Evolutionary conservation across 2,888 invertebrate genomes (phyloP).

Genomic region (Timema cristinae): DNA sequence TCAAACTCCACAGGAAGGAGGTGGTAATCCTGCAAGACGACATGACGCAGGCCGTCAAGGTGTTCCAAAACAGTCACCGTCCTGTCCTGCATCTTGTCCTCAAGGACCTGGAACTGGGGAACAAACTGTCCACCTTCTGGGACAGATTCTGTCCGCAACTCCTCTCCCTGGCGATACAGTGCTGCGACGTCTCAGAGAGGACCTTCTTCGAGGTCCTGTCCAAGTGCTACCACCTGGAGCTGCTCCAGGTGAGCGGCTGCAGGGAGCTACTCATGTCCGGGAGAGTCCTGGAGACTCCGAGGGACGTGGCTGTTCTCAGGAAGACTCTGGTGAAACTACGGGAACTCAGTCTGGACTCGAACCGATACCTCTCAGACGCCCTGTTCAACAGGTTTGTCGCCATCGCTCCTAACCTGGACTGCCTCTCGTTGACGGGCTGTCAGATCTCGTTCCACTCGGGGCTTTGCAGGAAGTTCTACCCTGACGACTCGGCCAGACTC

Average conservation of each 20-base stretch:
- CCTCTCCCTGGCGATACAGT: slow-evolving; percentile 52
- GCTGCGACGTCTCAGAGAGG: slow-evolving; percentile 61
- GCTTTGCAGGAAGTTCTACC: slow-evolving; percentile 64
- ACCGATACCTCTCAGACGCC: slow-evolving; percentile 72
- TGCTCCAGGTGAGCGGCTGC: slow-evolving; percentile 53
- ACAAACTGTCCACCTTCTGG: slow-evolving; percentile 53
- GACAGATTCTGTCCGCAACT: slow-evolving; percentile 55
- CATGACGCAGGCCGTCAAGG: slow-evolving; percentile 25
- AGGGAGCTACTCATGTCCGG: slow-evolving; percentile 72
- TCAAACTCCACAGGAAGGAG: slow-evolving; percentile 54
- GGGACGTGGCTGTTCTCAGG: slow-evolving; percentile 49
- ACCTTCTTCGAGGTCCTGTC: slow-evolving; percentile 57
- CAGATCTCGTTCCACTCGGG: slow-evolving; percentile 68
- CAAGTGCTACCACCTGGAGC: slow-evolving; percentile 53
- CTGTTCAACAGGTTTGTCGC: slow-evolving; percentile 61
- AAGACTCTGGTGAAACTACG: slow-evolving; percentile 52
- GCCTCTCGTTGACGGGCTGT: slow-evolving; percentile 61
- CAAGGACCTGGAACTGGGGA: slow-evolving; percentile 53
- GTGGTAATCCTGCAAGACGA: slow-evolving; percentile 44
- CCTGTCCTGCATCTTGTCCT: slow-evolving; percentile 51
- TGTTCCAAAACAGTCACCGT: slow-evolving; percentile 24
- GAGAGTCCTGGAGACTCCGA: slow-evolving; percentile 57
- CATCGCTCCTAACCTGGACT: slow-evolving; percentile 56
- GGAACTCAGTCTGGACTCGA: slow-evolving; percentile 58
- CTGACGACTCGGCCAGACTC: slow-evolving; percentile 37